Evolutionary conservation across 2,797 vertebrate genomes (phyloP).

Genomic region (Mareca strepera): DNA sequence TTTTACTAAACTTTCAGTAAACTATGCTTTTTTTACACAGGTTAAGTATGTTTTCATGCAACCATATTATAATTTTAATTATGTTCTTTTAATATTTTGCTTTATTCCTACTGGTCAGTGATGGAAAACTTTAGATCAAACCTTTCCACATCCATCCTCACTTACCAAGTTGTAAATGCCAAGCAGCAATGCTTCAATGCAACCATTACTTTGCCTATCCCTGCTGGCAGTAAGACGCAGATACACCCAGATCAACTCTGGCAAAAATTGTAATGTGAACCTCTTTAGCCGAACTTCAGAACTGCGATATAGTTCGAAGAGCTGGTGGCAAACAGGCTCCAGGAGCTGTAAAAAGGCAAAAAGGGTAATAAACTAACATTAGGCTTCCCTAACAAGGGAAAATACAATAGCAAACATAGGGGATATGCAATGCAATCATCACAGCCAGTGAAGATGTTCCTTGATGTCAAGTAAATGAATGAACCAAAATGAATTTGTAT

Average conservation of each 20-base stretch:
- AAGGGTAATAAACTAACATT: background rate
- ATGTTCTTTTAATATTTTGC: background rate
- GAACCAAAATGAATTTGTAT: background rate
- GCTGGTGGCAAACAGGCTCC: slow-evolving; percentile 97
- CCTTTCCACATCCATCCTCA: slow-evolving; percentile 20
- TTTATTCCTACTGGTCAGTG: background rate
- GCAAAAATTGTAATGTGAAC: slow-evolving; percentile 96
- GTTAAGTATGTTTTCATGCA: background rate
- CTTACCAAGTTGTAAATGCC: slow-evolving; percentile 98
- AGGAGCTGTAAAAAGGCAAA: slow-evolving; percentile 81
- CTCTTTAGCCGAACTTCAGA: slow-evolving; percentile 91
- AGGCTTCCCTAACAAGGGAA: background rate
- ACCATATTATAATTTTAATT: background rate
- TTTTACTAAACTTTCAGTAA: background rate
- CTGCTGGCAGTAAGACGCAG: slow-evolving; percentile 91
- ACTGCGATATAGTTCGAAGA: slow-evolving; percentile 96
- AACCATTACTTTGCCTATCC: slow-evolving; percentile 94
- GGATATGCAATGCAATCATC: background rate
- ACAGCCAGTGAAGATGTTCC: background rate
- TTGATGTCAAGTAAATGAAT: background rate
- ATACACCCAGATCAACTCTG: slow-evolving; percentile 96
- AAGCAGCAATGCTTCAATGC: slow-evolving; percentile 94
- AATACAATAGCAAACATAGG: background rate
- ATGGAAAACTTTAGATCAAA: background rate
- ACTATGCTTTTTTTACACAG: background rate